Base-by-base conservation (phyloP, 1,140 invertebrate genomes). In the Sitobion miscanthi region DNA sequence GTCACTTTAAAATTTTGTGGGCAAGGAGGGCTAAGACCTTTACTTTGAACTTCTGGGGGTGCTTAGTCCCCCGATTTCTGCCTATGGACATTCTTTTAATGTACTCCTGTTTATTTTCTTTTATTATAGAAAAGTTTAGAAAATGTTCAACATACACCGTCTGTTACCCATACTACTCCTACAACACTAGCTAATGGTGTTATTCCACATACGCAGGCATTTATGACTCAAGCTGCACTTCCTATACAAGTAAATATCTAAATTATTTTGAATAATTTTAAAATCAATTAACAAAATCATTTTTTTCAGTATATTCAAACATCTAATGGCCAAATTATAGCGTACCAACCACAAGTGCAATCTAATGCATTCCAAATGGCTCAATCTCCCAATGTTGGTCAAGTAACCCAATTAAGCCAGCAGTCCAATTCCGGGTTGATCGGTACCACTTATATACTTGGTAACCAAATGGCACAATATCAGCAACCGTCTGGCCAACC, bases 161-260 rank as follows among this genome's bases (percentile, higher is more conserved):
- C 91, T 54, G 91, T 93, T 9, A 93, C 91, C n/a, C 91, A 93
- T 57, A 93, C 91, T 86, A 93, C 91, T 85, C 91, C 91, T 85
- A 93, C 91, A 38, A 57, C 91, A 30, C 30, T 93, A 86, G 91
- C 69, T 94, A 93, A 89, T 83, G 83, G 88, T 49, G 85, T 90
- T 23, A 90, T 90, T 57, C 94, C 95, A 38, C 95, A 95, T 94
- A 94, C 94, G 94, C 95, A 95, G 94, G 95, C 95, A 94, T 94
- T 88, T 87, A 94, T 93, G 82, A 93, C 91, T 90, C 91, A 93
- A 86, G 93, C 93, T 49, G 57, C 86, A 30, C 88, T 94, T 62
- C 93, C 94, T 52, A 69, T 90, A 52, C 93, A 93, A 93, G 93
- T 89, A 93, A 85, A 86, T 91, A 21, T n/a, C 47, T 42, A 38